Conservation (phyloP, 2,797 vertebrate genomes). For the Falco berigora region DNA sequence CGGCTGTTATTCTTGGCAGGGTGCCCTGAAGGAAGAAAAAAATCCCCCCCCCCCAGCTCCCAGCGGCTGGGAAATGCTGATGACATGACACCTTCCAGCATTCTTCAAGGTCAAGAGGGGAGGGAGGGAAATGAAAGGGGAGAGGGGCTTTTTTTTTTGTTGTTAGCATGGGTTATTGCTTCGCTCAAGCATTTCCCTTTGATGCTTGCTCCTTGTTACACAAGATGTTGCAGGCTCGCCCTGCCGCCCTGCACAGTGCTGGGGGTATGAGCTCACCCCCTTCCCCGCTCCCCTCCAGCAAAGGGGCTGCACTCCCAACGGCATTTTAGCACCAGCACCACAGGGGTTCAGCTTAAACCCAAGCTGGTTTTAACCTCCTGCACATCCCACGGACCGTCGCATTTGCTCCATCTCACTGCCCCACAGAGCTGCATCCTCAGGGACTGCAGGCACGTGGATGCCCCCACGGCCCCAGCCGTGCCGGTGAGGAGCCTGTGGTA, state of each 20-base stretch:
- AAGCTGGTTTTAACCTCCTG: neutral
- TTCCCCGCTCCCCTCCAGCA: neutral
- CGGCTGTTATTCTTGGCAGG: conserved; percentile 90
- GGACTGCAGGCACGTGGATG: neutral
- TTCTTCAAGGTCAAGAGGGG: conserved; percentile 69
- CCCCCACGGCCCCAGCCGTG: fast-evolving
- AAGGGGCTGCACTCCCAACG: neutral
- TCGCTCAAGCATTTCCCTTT: conserved; percentile 47
- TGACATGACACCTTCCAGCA: conserved; percentile 81
- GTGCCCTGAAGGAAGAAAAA: conserved; percentile 78
- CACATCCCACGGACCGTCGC: fast-evolving
- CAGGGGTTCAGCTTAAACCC: neutral
- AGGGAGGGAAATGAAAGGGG: conserved; percentile 56
- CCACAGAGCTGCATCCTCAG: neutral
- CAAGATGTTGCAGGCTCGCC: conserved; percentile 11
- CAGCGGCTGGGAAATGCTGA: conserved; percentile 80
- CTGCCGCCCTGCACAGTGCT: neutral
- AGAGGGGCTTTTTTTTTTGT: neutral
- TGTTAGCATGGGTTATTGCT: conserved; percentile 33
- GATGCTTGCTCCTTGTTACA: conserved; percentile 49
- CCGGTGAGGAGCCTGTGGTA: neutral
- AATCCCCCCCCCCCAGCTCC: neutral
- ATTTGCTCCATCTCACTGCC: fast-evolving
- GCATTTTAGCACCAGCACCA: neutral
- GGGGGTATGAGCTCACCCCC: neutral